Evolutionary conservation across 2,888 invertebrate species (phyloP).

Genomic region (Andricus quercusramuli): DNA sequence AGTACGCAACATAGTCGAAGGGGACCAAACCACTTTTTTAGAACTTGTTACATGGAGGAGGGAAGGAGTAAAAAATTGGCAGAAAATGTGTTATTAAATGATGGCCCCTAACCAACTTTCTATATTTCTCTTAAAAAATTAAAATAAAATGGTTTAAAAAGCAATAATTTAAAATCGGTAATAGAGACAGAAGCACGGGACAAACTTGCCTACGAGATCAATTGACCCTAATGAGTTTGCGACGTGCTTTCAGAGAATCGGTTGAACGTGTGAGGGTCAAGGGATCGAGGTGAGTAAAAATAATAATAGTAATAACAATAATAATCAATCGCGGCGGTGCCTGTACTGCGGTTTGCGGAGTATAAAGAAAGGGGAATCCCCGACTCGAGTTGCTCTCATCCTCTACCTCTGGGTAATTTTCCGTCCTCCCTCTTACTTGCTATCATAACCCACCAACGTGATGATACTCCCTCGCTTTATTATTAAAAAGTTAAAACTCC

Average conservation of each 20-base stretch:
- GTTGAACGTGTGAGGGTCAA: conserved; percentile 10
- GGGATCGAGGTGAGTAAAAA: conserved; percentile 10
- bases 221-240: conserved; percentile 30
- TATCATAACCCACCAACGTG: conserved; percentile 71
- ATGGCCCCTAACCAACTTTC: background rate
- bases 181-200: conserved; percentile 27
- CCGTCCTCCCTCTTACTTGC: conserved; percentile 55
- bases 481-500: conserved; percentile 75
- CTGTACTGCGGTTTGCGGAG: conserved; percentile 73
- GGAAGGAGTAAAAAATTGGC: too few species aligned
- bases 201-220: conserved; percentile 37
- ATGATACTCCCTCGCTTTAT: conserved; percentile 75
- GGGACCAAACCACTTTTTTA: too few species aligned
- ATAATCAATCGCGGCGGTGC: conserved; percentile 69
- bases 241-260: conserved; percentile 15
- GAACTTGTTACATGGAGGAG: too few species aligned
- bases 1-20: too few species aligned
- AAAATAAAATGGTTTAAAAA: background rate
- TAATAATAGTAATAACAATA: conserved; percentile 46
- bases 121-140: background rate
- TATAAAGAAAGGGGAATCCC: conserved; percentile 46
- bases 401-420: conserved; percentile 61
- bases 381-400: conserved; percentile 49
- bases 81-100: too few species aligned
- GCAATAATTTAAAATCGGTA: conserved; percentile 1